Base-by-base conservation (phyloP, 2,888 invertebrate species). In the Cynaeus angustus region DNA sequence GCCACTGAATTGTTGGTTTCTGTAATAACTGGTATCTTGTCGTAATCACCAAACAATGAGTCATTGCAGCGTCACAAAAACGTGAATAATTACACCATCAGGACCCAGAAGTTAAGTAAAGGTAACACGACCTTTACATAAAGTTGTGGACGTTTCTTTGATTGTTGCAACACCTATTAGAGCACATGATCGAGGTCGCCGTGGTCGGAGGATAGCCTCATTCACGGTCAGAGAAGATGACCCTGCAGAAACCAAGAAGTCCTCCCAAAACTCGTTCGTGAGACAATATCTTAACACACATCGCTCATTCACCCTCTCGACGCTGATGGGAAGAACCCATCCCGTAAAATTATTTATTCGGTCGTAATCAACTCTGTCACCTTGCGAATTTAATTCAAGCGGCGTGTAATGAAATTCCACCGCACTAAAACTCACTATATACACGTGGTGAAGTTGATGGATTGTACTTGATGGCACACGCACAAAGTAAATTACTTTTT, bases 31-130 rank as follows among this genome's bases (percentile, higher is more conserved):
- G 26, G 21, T 61, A 46, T 59, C 58, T 67, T 61, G 59, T 58
- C 55, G 66, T 66, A 61, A 70, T 70, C 41, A 30, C 26, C 30
- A 66, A 66, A 56, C 56, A 70, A 70, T 70, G 70, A 70, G 48
- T 70, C 70, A 70, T 50, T 61, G 58, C 33, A 30, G 43, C 38
- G 13, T 50, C 37, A 33, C 13, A 46, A 46, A 61, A 70, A 59
- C 66, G 52, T 66, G 70, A 70, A 66, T 66, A 70, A 70, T 66
- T 66, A 55, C 53, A 33, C 43, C 61, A 53, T 43, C 13, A 52
- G 10, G 52, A 41, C 21, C 16, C 21, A 7, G 21, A 26, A 48
- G 26, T 7, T 48, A 16, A n/a, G n/a, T n/a, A n/a, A n/a, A n/a
- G n/a, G n/a, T n/a, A n/a, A 48, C 6, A 16, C 48, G 48, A 48